These are phyloP conservation scores for Volucella zonaria DNA, from an alignment of 2,888 invertebrate species.

Conservation along the genomic window DNA sequence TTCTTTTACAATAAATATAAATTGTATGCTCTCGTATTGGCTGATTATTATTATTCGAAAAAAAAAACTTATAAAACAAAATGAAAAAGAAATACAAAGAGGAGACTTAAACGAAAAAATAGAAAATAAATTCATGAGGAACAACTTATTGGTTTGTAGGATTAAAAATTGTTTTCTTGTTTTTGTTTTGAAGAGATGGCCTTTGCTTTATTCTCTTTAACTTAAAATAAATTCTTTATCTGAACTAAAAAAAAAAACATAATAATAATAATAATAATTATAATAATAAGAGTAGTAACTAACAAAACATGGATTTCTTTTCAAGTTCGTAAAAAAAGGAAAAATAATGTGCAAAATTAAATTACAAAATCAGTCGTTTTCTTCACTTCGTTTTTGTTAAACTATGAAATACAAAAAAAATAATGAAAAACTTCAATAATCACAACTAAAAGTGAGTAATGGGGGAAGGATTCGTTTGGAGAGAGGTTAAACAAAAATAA, in stretches of 20 bases:
- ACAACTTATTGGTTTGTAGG: slow-evolving; percentile 19
- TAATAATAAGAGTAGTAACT: slow-evolving; percentile 22
- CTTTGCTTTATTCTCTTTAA: slow-evolving; percentile 38
- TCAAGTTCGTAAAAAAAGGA: slow-evolving; percentile 48
- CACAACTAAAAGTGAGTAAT: slow-evolving; percentile 65
- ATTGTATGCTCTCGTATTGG: slow-evolving; percentile 65
- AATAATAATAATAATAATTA: slow-evolving; percentile 31
- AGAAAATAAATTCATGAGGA: slow-evolving; percentile 40
- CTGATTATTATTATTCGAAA: slow-evolving; percentile 61
- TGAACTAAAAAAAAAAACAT: slow-evolving; percentile 17
- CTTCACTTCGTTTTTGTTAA: slow-evolving; percentile 45
- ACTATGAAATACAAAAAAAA: slow-evolving; percentile 31
- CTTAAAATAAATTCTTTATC: slow-evolving; percentile 42
- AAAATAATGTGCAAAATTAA: slow-evolving; percentile 60
- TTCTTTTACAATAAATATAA: slow-evolving; percentile 67
- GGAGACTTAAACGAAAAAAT: no score
- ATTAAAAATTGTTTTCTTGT: no score
- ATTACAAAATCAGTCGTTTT: slow-evolving; percentile 72
- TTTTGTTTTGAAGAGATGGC: slow-evolving; percentile 23
- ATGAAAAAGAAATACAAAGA: not conserved
- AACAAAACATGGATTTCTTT: slow-evolving; percentile 31
- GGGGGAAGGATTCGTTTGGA: slow-evolving; percentile 7
- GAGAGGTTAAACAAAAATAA: slow-evolving; percentile 1
- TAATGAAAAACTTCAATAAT: slow-evolving; percentile 63
- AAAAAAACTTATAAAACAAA: slow-evolving; percentile 6